A percentile compares a stretch with the other conserved stretches of the same genome.
These are phyloP conservation scores for Maniola hyperantus DNA, from an alignment of 2,888 invertebrate genomes.

Conservation along the genomic window DNA sequence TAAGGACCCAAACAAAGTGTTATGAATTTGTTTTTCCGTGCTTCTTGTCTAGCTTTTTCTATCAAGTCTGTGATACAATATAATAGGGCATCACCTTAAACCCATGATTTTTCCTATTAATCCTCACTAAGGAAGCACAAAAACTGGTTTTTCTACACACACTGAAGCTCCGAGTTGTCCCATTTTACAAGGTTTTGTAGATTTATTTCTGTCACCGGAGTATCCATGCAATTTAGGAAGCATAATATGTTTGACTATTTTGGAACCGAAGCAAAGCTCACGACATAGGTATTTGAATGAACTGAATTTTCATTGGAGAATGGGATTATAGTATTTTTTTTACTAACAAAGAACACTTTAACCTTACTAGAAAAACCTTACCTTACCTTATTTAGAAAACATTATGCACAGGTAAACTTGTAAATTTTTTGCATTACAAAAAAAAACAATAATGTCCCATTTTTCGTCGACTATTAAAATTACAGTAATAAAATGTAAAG, in stretches of 20 bases:
- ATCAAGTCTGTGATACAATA: conserved; percentile 41
- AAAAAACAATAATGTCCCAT: not conserved
- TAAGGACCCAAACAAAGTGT: too few relatives aligned
- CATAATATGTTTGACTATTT: conserved; percentile 28
- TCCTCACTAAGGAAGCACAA: conserved; percentile 62
- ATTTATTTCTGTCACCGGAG: conserved; percentile 65
- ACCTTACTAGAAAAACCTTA: too few relatives aligned
- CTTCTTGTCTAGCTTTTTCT: conserved; percentile 4
- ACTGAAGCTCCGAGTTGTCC: conserved; percentile 66
- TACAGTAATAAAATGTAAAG: too few relatives aligned
- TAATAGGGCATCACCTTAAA: conserved; percentile 53
- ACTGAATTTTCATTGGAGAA: not conserved
- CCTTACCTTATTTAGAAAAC: not conserved
- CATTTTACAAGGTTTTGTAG: conserved; percentile 53
- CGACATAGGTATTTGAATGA: not conserved
- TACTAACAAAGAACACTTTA: too few relatives aligned
- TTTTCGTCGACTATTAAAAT: not conserved
- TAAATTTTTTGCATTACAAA: not conserved
- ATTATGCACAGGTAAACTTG: not conserved
- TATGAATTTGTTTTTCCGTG: not conserved
- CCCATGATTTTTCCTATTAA: conserved; percentile 56
- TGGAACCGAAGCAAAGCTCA: conserved; percentile 21
- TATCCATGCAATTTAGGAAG: conserved; percentile 69
- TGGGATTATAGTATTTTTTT: not conserved
- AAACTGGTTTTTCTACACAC: conserved; percentile 69